Base-by-base conservation (phyloP, 2,797 vertebrate species). In the Pseudomugil gertrudae region DNA sequence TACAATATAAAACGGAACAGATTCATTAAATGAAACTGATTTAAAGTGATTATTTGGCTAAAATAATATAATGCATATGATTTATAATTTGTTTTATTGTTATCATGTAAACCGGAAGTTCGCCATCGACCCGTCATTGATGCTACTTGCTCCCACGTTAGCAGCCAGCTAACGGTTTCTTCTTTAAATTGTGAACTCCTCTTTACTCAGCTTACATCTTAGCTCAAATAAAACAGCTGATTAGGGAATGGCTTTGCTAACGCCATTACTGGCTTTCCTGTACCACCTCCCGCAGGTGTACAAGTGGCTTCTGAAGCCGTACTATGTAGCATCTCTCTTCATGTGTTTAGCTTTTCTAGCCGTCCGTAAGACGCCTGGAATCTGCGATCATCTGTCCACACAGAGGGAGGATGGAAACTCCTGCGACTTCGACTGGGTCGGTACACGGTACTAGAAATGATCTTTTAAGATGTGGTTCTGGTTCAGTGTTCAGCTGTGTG, bases 381-480 rank as follows among this genome's bases (percentile, higher is more conserved):
- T 98, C 58, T 98, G 97, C 80, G 92, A 92, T 3, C 92, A 95
- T 55, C 92, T 98, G 35, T 85, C 93, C n/a, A 95, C 94, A 1
- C 94, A 97, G 74, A 93, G 97, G 35, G 97, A 98, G 88, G 97
- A 98, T 29, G 97, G 97, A 1, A 98, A 98, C 86, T 90, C 97
- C 35, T 98, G 97, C 84, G 97, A 98, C 92, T 98, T 98, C 66
- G 97, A 98, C 89, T 98, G 97, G 97, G 96, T 97, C 59, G 64
- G 95, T 94, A 78, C 1, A 40, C 57, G 64, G 59, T 26, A 9
- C 51, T 8, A 11, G 1, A 17, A 11, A 35, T 35, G 9, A 35
- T 10, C 33, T 2, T 13, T 13, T 6, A 35, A 10, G 9, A 35
- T 35, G 33, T 11, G 9, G 10, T 10, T 35, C 33, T 11, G 19